Evolutionary conservation across 30 jellyfish, hydroid and myxozoan genomes (phyloP), one percentile per base, ranked within the genome.

Genomic region (Catostylus mosaicus): DNA sequence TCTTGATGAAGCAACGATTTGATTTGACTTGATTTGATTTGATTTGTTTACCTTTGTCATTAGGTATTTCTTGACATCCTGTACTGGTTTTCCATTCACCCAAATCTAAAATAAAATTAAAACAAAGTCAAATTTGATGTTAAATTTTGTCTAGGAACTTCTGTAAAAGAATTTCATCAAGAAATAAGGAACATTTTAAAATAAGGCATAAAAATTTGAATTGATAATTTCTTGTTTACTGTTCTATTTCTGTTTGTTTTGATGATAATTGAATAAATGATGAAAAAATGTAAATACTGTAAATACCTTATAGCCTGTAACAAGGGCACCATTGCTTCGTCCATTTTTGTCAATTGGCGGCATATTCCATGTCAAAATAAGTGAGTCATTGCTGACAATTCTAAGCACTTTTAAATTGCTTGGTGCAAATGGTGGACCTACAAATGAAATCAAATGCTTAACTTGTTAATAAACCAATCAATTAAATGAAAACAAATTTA

Each of bases 381-480:
- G 92, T 20, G 99, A 86, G 54, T 87, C 90, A 62, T 84, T 72
- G 69, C 93, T 89, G 65, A 94, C 95, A 8, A 94, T 97, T n/a
- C 99, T 80, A 27, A 47, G 38, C 16, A 94, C 84, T 60, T 88
- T 94, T 46, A 94, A 67, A 31, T 94, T 96, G 59, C 85, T 54
- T 0, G 99, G 99, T 29, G 99, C 87, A 46, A 80, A 88, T 23
- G 99, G 99, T 12, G 97, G 99, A 20, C 98, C 98, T 92, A 67
- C 0, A 81, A 48, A 27, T 4, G 20, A 48, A 16, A 16, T 48
- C 14, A 14, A 40, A 40, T 5, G 14, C n/a, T n/a, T n/a, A n/a
- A n/a, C n/a, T n/a, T n/a, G n/a, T n/a, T n/a, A n/a, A n/a, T n/a
- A n/a, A n/a, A n/a, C n/a, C n/a, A n/a, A n/a, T n/a, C n/a, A n/a